These are phyloP conservation scores for Pandemis heparana DNA, from an alignment of 2,888 invertebrate species.

Conservation along the genomic window DNA sequence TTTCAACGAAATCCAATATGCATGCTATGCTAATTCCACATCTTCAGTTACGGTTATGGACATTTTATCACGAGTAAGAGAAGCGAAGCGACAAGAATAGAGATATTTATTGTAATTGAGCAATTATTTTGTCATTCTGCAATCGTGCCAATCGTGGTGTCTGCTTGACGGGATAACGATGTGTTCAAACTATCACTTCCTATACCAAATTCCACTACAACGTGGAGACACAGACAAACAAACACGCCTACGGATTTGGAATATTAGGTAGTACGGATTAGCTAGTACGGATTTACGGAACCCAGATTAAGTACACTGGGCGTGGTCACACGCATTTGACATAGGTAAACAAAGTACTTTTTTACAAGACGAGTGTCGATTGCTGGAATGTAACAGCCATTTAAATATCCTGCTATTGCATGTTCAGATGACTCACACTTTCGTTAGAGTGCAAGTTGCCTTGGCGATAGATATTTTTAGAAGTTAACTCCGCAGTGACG, in stretches of 20 bases:
- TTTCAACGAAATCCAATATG: slow-evolving; percentile 72
- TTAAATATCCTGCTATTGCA: slow-evolving; percentile 13
- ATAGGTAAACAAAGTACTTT: too few relatives aligned
- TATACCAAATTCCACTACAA: too few relatives aligned
- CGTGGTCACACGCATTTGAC: too few relatives aligned
- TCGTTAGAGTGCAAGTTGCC: slow-evolving; percentile 47
- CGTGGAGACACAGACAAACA: too few relatives aligned
- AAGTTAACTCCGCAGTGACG: slow-evolving; percentile 55
- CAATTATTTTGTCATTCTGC: too few relatives aligned
- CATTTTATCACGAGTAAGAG: background rate
- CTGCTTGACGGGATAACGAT: background rate
- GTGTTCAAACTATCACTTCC: too few relatives aligned
- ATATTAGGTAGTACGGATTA: too few relatives aligned
- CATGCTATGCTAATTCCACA: slow-evolving; percentile 54
- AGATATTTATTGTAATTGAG: too few relatives aligned
- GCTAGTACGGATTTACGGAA: too few relatives aligned
- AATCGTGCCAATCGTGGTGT: too few relatives aligned
- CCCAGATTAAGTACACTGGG: too few relatives aligned
- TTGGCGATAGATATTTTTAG: slow-evolving; percentile 59
- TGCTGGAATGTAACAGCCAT: background rate
- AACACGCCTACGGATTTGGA: too few relatives aligned
- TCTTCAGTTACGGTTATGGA: slow-evolving; percentile 50
- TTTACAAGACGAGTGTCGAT: background rate
- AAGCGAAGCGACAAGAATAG: background rate
- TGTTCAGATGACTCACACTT: slow-evolving; percentile 45